Evolutionary conservation across 2,888 invertebrate genomes (phyloP).

Genomic region (Drosophila paranaensis): DNA sequence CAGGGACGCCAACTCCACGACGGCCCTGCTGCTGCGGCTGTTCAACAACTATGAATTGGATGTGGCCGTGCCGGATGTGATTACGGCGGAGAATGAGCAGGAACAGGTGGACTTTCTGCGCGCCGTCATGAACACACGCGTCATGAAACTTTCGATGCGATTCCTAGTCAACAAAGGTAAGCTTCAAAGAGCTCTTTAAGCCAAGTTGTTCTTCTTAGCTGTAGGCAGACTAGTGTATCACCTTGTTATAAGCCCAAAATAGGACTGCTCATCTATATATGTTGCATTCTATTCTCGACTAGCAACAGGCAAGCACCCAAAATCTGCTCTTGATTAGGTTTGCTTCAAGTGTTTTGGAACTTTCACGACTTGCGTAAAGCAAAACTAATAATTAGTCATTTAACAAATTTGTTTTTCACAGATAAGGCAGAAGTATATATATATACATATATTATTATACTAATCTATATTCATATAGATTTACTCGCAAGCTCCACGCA

Average conservation of each 20-base stretch:
- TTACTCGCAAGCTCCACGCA: background rate
- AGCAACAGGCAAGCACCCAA: too few species aligned
- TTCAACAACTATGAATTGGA: constrained; percentile 80
- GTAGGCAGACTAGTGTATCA: background rate
- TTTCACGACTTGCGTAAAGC: background rate
- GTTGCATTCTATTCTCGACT: background rate
- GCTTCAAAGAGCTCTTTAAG: background rate
- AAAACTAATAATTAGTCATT: background rate
- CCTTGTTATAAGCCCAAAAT: background rate
- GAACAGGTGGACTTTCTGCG: constrained; percentile 77
- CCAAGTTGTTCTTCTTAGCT: too few species aligned
- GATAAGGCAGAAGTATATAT: background rate
- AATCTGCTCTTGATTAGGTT: background rate
- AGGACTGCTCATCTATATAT: background rate
- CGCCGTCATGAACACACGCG: constrained; percentile 72
- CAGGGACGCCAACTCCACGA: constrained; percentile 67
- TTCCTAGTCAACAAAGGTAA: constrained; percentile 65
- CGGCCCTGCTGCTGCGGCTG: constrained; percentile 66
- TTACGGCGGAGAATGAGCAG: constrained; percentile 67
- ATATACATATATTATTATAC: background rate
- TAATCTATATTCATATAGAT: background rate
- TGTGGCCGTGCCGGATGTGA: constrained; percentile 55
- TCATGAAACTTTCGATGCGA: constrained; percentile 78
- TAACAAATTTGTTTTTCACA: background rate
- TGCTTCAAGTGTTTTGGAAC: background rate